Conservation (phyloP, 2,797 vertebrate species). For the Rhadinocentrus ornatus region DNA sequence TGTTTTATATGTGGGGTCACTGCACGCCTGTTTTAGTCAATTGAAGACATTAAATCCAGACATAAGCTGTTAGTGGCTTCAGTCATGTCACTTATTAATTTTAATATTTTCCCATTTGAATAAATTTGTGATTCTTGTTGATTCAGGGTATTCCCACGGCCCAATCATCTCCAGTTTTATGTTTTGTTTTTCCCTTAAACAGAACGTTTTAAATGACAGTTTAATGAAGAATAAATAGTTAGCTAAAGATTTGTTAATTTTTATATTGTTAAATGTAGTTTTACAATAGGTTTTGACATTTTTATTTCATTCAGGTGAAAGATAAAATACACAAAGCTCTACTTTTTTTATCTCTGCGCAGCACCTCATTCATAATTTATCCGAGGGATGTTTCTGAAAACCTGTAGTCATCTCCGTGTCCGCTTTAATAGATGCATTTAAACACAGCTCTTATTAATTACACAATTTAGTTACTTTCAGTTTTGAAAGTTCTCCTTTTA, state of each 20-base stretch:
- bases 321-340: no score
- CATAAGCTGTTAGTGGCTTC: background rate
- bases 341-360: no score
- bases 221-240: background rate
- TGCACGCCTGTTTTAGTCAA: conserved; percentile 2
- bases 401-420: background rate
- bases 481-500: no score
- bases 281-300: no score
- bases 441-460: background rate
- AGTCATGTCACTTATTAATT: background rate
- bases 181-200: conserved; percentile 3
- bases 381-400: no score
- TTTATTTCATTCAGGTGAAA: background rate
- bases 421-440: background rate
- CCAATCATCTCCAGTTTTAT: background rate
- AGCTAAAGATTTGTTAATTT: no score
- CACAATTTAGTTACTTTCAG: no score
- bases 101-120: background rate
- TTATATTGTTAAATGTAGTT: no score
- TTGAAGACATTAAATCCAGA: conserved; percentile 18
- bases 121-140: background rate
- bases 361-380: no score
- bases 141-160: background rate
- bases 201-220: background rate
- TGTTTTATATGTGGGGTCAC: background rate